Evolutionary conservation across 2,888 invertebrate species (phyloP).

Genomic region (Metopia argyrocephala): DNA sequence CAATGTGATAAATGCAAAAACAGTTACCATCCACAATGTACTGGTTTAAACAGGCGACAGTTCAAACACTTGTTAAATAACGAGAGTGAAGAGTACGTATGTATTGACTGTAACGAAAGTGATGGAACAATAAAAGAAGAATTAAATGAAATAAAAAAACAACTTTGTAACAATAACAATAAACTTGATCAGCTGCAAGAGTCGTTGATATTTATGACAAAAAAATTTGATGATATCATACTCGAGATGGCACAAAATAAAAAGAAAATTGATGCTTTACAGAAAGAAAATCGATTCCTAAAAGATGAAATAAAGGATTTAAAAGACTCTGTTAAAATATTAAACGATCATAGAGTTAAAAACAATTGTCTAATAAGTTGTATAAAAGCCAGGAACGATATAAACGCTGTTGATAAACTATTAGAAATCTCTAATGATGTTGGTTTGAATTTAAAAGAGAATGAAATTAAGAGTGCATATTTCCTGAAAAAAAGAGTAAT

Average conservation of each 20-base stretch:
- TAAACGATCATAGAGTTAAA: too few relatives aligned
- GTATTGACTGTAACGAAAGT: slow-evolving; percentile 12
- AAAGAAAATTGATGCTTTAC: not conserved
- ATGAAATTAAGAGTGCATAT: too few relatives aligned
- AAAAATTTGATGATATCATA: not conserved
- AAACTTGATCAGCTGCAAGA: too few relatives aligned
- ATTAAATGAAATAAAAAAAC: slow-evolving; percentile 23
- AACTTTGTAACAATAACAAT: slow-evolving; percentile 5
- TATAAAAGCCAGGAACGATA: not conserved
- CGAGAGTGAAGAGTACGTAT: slow-evolving; percentile 14
- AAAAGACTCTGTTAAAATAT: not conserved
- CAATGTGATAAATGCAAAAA: too few relatives aligned
- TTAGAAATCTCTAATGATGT: not conserved
- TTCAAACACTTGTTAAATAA: not conserved
- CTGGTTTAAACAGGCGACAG: too few relatives aligned
- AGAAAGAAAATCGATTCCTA: not conserved
- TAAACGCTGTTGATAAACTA: not conserved
- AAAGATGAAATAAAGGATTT: not conserved
- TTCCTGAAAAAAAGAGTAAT: not conserved
- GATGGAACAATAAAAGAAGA: slow-evolving; percentile 6
- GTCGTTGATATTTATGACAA: not conserved
- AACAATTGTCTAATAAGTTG: too few relatives aligned
- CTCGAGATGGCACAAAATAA: not conserved
- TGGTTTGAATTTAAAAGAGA: too few relatives aligned
- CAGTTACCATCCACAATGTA: too few relatives aligned